Evolutionary conservation across 2,888 invertebrate species (phyloP).

Genomic region (Strigamia maritima): DNA sequence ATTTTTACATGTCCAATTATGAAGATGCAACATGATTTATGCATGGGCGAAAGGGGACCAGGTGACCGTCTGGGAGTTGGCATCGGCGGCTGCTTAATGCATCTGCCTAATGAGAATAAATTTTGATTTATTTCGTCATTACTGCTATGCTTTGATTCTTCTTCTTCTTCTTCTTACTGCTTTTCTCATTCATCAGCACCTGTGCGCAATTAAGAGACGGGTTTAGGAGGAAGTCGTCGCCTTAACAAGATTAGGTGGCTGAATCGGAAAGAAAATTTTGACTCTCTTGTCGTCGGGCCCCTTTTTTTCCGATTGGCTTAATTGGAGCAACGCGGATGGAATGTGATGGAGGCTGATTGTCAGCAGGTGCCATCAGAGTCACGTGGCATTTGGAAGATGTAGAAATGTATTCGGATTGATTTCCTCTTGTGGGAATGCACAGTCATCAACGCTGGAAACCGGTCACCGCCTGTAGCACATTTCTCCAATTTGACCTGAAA

Average conservation of each 20-base stretch:
- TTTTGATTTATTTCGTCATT: constrained; percentile 42
- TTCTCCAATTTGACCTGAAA: constrained; percentile 24
- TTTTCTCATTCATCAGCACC: constrained; percentile 31
- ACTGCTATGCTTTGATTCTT: constrained; percentile 27
- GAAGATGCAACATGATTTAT: constrained; percentile 2
- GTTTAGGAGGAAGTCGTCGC: constrained; percentile 12
- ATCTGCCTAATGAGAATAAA: constrained; percentile 41
- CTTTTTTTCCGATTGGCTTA: constrained; percentile 20
- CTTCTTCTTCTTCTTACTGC: constrained; percentile 26
- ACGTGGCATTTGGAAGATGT: constrained; percentile 13
- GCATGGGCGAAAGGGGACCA: constrained; percentile 24
- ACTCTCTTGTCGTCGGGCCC: constrained; percentile 24
- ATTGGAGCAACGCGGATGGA: constrained; percentile 15
- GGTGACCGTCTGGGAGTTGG: constrained; percentile 2
- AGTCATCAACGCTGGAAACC: neutral
- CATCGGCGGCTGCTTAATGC: constrained; percentile 39
- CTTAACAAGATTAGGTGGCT: constrained; percentile 22
- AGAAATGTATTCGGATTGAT: constrained; percentile 33
- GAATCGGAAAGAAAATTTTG: constrained; percentile 14
- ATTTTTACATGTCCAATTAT: constrained; percentile 13
- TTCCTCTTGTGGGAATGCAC: constrained; percentile 21
- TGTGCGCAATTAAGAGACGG: constrained; percentile 20
- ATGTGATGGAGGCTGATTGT: constrained; percentile 22
- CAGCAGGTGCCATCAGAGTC: constrained; percentile 30
- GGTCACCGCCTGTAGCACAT: constrained; percentile 21